These are phyloP conservation scores for Crocidura indochinensis DNA, from an alignment of 2,797 vertebrate genomes.

Conservation along the genomic window DNA sequence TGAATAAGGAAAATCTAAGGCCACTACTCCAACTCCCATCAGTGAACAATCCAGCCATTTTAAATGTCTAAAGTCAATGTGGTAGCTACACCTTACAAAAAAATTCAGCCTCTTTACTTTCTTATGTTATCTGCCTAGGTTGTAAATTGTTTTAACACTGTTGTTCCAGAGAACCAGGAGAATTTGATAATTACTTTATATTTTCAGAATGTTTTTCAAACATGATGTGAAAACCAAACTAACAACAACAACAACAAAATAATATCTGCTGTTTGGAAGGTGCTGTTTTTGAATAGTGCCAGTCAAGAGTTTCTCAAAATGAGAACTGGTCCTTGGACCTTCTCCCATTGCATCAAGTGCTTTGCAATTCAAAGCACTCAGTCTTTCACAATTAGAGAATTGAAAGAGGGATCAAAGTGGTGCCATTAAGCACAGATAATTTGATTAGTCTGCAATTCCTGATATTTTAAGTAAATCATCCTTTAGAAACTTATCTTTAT, in stretches of 20 bases:
- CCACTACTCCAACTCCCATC: neutral
- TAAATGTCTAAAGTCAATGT: neutral
- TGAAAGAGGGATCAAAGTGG: constrained; percentile 52
- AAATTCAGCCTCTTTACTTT: neutral
- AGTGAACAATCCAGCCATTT: neutral
- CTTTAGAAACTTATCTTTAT: constrained; percentile 23
- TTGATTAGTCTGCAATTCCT: constrained; percentile 51
- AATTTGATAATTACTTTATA: constrained; percentile 55
- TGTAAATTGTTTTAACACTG: neutral
- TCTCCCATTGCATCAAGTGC: neutral
- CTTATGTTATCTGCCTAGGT: neutral
- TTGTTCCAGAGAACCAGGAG: constrained; percentile 34
- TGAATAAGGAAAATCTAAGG: neutral
- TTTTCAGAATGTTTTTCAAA: constrained; percentile 69
- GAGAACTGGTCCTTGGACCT: constrained; percentile 23
- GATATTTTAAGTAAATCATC: constrained; percentile 25
- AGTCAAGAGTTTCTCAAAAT: constrained; percentile 51
- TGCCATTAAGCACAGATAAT: constrained; percentile 35
- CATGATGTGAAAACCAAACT: constrained; percentile 52
- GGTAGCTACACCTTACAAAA: neutral
- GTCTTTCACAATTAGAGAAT: constrained; percentile 59
- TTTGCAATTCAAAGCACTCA: constrained; percentile 37
- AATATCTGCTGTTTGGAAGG: constrained; percentile 1
- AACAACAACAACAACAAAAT: neutral
- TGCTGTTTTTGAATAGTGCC: constrained; percentile 36